phyloP scores from a whole-genome alignment of 2,888 invertebrate genomes.

The Ceramica pisi region DNA sequence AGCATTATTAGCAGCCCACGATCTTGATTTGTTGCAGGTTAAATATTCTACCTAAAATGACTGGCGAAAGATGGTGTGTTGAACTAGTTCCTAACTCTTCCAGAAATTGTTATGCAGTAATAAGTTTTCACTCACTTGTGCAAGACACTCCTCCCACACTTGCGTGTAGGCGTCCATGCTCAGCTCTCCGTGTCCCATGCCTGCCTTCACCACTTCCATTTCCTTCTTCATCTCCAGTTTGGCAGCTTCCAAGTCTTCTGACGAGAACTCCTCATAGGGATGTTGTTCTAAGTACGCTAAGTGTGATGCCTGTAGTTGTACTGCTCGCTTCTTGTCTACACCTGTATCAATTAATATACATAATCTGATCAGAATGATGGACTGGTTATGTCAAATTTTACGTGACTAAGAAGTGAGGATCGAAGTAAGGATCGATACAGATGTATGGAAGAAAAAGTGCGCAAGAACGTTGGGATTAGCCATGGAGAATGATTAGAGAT shows the following conservation, averaged over 20 bases:
- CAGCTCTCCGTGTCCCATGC: slow-evolving; percentile 99
- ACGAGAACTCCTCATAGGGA: slow-evolving; percentile 94
- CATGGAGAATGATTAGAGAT: no score
- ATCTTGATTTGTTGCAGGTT: neutral
- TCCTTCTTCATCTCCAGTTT: slow-evolving; percentile 93
- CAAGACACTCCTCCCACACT: slow-evolving; percentile 99
- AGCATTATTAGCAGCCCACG: neutral
- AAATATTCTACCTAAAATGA: neutral
- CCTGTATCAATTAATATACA: slow-evolving; percentile 66
- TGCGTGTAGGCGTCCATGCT: slow-evolving; percentile 97
- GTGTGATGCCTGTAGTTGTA: slow-evolving; percentile 92
- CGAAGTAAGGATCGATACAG: no score
- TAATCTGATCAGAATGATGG: neutral
- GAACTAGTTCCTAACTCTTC: neutral
- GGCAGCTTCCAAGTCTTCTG: slow-evolving; percentile 93
- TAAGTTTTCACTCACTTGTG: slow-evolving; percentile 91
- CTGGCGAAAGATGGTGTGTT: neutral
- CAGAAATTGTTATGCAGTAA: neutral
- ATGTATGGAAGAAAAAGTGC: no score
- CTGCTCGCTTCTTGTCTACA: slow-evolving; percentile 90
- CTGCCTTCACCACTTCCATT: slow-evolving; percentile 97
- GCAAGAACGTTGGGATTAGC: no score
- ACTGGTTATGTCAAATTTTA: neutral
- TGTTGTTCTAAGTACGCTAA: slow-evolving; percentile 96
- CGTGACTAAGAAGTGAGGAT: no score